Evolutionary conservation across 2,797 vertebrate species (phyloP).

Genomic region (Ciconia nigra): DNA sequence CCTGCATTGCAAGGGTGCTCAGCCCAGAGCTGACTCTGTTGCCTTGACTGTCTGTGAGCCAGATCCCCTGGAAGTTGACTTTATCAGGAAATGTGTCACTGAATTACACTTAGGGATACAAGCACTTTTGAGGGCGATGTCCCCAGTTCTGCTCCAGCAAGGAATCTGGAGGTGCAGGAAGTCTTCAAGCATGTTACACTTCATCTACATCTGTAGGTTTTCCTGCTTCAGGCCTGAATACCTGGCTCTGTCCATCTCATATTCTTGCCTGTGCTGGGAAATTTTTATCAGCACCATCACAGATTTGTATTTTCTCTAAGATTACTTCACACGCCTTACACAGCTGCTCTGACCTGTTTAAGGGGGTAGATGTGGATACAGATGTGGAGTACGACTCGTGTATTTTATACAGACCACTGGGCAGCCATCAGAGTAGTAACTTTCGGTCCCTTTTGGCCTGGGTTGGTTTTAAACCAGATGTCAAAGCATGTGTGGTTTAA

Average conservation of each 20-base stretch:
- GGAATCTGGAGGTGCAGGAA: constrained; percentile 57
- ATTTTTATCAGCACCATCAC: constrained; percentile 60
- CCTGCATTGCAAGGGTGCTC: constrained; percentile 34
- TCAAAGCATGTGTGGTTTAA: constrained; percentile 19
- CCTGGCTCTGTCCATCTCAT: constrained; percentile 50
- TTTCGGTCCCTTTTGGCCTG: constrained; percentile 26
- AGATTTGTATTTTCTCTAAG: constrained; percentile 56
- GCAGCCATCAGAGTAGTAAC: background rate
- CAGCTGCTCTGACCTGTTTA: constrained; percentile 60
- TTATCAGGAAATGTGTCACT: constrained; percentile 56
- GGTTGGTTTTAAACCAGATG: constrained; percentile 52
- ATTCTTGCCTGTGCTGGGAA: constrained; percentile 63
- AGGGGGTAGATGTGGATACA: constrained; percentile 19
- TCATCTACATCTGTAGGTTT: constrained; percentile 66
- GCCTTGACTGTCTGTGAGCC: constrained; percentile 49
- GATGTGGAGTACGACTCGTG: background rate
- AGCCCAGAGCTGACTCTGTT: constrained; percentile 40
- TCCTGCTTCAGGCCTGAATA: constrained; percentile 65
- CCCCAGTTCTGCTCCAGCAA: constrained; percentile 26
- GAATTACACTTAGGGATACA: background rate
- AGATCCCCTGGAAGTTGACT: constrained; percentile 47
- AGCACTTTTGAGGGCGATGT: constrained; percentile 38
- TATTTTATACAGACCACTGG: constrained; percentile 34
- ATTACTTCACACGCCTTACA: constrained; percentile 33
- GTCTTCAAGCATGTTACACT: background rate